Evolutionary conservation across 1,140 invertebrate species (phyloP).

Genomic region (Branchinecta lynchi): DNA sequence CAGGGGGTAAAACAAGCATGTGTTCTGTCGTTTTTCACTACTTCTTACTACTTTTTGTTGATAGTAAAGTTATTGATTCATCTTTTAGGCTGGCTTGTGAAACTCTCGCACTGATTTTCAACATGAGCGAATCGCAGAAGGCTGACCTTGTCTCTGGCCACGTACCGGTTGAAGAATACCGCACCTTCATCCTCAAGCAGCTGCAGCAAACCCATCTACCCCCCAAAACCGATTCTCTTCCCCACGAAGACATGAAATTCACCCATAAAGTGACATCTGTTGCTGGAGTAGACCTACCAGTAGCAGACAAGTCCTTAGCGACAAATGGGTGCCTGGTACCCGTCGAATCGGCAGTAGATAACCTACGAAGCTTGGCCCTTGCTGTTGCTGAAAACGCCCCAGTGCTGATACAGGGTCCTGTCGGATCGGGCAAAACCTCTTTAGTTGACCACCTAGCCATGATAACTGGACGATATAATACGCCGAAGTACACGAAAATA

Average conservation of each 20-base stretch:
- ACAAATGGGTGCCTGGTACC: conserved; percentile 32
- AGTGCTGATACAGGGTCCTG: conserved; percentile 69
- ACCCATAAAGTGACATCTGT: neutral
- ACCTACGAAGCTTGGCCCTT: conserved; percentile 54
- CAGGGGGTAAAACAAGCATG: too few relatives aligned
- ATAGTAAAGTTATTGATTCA: neutral
- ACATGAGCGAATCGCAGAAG: neutral
- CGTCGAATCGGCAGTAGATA: conserved; percentile 48
- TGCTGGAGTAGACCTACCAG: neutral
- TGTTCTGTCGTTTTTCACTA: too few relatives aligned
- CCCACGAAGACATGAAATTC: neutral
- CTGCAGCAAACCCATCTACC: neutral
- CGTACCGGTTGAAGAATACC: neutral
- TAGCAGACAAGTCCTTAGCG: neutral
- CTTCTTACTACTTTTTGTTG: too few relatives aligned
- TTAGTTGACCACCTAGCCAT: conserved; percentile 72
- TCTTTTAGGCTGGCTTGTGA: neutral
- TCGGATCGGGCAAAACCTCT: conserved; percentile 84
- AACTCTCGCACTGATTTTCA: neutral
- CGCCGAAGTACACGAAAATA: conserved; percentile 48
- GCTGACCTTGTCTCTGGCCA: neutral
- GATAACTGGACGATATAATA: conserved; percentile 46
- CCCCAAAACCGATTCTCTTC: neutral
- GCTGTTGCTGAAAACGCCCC: conserved; percentile 55
- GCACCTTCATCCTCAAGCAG: neutral